Evolutionary conservation across 2,797 vertebrate species (phyloP).

Genomic region (Cephalopachus bancanus): DNA sequence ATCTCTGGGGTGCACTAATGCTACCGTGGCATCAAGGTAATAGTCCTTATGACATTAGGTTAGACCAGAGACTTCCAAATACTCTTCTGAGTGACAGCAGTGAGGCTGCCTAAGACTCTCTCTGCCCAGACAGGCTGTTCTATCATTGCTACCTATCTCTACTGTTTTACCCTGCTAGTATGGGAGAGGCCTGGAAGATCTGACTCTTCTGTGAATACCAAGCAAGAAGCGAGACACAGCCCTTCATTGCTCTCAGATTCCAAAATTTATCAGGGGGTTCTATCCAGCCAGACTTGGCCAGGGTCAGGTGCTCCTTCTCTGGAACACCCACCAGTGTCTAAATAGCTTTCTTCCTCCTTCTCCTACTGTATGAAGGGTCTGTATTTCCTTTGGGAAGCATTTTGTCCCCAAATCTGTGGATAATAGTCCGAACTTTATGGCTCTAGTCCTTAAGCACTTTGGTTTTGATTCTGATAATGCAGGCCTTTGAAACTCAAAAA

Average conservation of each 20-base stretch:
- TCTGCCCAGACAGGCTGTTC: neutral
- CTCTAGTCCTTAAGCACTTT: conserved; percentile 12
- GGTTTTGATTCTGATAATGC: conserved; percentile 42
- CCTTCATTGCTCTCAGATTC: neutral
- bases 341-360: neutral
- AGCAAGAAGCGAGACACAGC: neutral
- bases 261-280: neutral
- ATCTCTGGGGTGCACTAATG: neutral
- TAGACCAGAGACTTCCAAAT: neutral
- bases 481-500: conserved; percentile 24
- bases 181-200: neutral
- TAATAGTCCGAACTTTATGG: neutral
- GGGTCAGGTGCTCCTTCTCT: neutral
- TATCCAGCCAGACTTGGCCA: neutral
- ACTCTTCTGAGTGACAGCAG: neutral
- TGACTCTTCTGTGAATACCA: neutral
- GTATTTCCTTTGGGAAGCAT: neutral
- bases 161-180: neutral
- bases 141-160: neutral
- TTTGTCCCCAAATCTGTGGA: neutral
- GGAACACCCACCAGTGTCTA: neutral
- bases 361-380: neutral
- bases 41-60: neutral
- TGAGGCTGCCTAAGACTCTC: neutral
- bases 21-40: neutral